These are phyloP conservation scores for Acrossocheilus fasciatus DNA, from an alignment of 2,797 vertebrate species.

Conservation along the genomic window DNA sequence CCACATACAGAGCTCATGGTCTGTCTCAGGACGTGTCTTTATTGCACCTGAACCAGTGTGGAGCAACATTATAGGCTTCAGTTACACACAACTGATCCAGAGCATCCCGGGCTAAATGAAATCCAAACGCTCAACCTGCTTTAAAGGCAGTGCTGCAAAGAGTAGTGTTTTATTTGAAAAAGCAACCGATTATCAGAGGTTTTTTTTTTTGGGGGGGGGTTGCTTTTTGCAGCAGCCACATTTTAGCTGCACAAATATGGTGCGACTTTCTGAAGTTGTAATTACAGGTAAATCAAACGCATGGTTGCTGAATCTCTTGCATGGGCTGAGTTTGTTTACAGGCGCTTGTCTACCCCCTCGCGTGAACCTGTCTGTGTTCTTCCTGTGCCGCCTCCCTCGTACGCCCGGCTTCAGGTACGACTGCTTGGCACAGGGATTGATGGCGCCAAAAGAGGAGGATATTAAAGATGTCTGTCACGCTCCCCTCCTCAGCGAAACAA, in stretches of 20 bases:
- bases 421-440: conserved; percentile 74
- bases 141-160: neutral
- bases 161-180: conserved; percentile 12
- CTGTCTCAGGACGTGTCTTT: conserved; percentile 53
- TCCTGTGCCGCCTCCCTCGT: conserved; percentile 71
- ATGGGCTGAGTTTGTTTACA: conserved; percentile 80
- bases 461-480: conserved; percentile 88
- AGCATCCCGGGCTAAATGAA: conserved; percentile 13
- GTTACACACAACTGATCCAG: conserved; percentile 53
- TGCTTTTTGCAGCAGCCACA: conserved; percentile 50
- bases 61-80: conserved; percentile 57
- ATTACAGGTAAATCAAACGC: conserved; percentile 68
- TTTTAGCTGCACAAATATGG: conserved; percentile 42
- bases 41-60: conserved; percentile 62
- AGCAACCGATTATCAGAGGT: conserved; percentile 3
- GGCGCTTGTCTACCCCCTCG: conserved; percentile 76
- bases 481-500: conserved; percentile 80
- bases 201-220: neutral
- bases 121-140: conserved; percentile 10
- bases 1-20: conserved; percentile 55
- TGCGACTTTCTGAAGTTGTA: conserved; percentile 59
- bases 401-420: conserved; percentile 78
- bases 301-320: conserved; percentile 75
- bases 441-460: conserved; percentile 79
- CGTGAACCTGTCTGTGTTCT: conserved; percentile 78